These are phyloP conservation scores for Barbus barbus DNA, from an alignment of 2,113 vertebrate species.

Conservation along the genomic window DNA sequence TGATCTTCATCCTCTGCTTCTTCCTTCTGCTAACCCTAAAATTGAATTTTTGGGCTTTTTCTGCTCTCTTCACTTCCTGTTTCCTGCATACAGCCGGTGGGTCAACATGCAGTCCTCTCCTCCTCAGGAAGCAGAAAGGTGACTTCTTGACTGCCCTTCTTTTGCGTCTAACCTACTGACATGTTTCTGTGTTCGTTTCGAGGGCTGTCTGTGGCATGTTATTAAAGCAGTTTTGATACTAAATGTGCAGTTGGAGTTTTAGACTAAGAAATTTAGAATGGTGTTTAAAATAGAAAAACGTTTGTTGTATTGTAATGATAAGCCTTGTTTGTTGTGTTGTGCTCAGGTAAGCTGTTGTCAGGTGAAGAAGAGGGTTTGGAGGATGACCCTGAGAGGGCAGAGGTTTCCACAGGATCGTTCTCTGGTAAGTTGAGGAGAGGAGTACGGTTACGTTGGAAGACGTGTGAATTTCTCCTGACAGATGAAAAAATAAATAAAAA, in stretches of 20 bases:
- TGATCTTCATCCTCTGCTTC: slow-evolving; percentile 18
- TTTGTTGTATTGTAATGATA: neutral
- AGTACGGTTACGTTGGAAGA: neutral
- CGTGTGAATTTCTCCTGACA: neutral
- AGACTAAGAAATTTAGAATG: neutral
- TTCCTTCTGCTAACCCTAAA: slow-evolving; percentile 31
- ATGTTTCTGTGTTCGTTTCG: neutral
- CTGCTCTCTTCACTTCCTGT: slow-evolving; percentile 76
- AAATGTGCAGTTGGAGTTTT: neutral
- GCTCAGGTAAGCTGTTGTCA: slow-evolving; percentile 86
- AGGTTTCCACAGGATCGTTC: slow-evolving; percentile 81
- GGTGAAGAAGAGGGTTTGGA: slow-evolving; percentile 91
- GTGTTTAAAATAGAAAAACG: neutral
- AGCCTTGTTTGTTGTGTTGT: slow-evolving; percentile 39
- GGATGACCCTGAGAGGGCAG: slow-evolving; percentile 88
- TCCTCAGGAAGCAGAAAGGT: slow-evolving; percentile 97
- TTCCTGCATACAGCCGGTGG: slow-evolving; percentile 89
- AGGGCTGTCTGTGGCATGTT: neutral
- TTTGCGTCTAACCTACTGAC: neutral
- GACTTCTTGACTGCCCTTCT: slow-evolving; percentile 68
- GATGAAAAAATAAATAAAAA: neutral
- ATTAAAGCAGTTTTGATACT: neutral
- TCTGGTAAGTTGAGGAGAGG: slow-evolving; percentile 73
- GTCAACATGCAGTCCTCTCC: slow-evolving; percentile 93
- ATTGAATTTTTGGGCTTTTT: slow-evolving; percentile 58